Conservation (phyloP, 2,113 vertebrate species). For the Hippocampus barbouri region DNA sequence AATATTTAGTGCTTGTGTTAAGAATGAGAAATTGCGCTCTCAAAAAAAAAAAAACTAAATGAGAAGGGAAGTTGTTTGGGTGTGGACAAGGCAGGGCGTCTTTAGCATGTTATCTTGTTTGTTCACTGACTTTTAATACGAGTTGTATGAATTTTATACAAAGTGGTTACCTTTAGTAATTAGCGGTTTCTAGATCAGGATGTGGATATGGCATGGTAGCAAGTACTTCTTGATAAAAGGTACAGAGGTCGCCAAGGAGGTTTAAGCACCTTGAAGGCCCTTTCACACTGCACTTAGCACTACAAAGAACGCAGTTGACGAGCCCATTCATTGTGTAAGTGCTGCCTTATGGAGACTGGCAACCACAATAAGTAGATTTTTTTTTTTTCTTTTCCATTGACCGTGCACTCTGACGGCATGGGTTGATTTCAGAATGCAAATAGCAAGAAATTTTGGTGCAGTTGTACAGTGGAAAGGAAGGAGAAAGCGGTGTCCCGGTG, state of each 20-base stretch:
- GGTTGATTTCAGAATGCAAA: too few species aligned
- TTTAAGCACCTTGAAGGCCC: constrained; percentile 61
- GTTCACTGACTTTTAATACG: constrained; percentile 31
- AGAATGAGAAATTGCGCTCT: constrained; percentile 24
- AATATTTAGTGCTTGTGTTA: constrained; percentile 51
- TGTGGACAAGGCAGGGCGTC: constrained; percentile 19
- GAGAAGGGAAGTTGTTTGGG: constrained; percentile 23
- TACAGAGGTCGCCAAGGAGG: constrained; percentile 53
- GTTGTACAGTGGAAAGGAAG: too few species aligned
- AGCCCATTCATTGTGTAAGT: too few species aligned
- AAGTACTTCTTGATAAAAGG: constrained; percentile 44
- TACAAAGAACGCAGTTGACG: too few species aligned
- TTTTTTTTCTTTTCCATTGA: too few species aligned
- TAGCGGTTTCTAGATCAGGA: constrained; percentile 29
- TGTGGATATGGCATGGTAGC: constrained; percentile 24
- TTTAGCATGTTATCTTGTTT: constrained; percentile 45
- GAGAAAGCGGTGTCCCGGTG: too few species aligned
- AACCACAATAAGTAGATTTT: too few species aligned
- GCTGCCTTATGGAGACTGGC: too few species aligned
- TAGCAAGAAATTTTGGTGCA: too few species aligned
- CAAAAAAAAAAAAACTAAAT: constrained; percentile 8
- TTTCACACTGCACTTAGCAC: too few species aligned
- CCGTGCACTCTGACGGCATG: too few species aligned
- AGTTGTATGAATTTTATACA: constrained; percentile 25
- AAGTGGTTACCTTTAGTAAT: constrained; percentile 19